Evolutionary conservation across 2,797 vertebrate genomes (phyloP).

Genomic region (Falco biarmicus): DNA sequence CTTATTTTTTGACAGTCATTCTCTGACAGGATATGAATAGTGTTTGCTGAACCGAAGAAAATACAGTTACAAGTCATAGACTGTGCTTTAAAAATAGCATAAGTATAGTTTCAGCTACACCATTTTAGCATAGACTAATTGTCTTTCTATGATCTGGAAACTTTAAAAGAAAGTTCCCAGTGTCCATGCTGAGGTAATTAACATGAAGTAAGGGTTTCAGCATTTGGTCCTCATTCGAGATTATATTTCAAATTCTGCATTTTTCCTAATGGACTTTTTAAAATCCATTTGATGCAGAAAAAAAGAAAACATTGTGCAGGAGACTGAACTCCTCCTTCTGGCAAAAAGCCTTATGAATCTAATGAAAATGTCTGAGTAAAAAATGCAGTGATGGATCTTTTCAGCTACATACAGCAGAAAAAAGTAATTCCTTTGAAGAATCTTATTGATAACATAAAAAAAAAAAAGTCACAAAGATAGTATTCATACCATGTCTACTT

Average conservation of each 20-base stretch:
- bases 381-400: not conserved
- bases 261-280: not conserved
- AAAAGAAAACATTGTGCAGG: not conserved
- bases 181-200: not conserved
- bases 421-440: not conserved
- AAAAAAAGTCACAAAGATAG: not conserved
- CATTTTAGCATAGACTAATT: not conserved
- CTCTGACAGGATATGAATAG: not conserved
- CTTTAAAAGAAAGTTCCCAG: not conserved
- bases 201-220: not conserved
- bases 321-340: not conserved
- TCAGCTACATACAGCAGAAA: not conserved
- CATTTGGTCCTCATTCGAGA: not conserved
- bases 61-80: not conserved
- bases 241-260: not conserved
- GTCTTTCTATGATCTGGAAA: not conserved
- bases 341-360: not conserved
- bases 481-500: not conserved
- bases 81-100: not conserved
- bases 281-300: not conserved
- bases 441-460: not conserved
- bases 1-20: not conserved
- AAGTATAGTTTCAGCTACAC: not conserved
- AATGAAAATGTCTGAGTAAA: not conserved
- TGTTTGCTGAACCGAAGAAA: not conserved